phyloP scores from a whole-genome alignment of 2,113 vertebrate genomes.

The Microtus richardsoni region DNA sequence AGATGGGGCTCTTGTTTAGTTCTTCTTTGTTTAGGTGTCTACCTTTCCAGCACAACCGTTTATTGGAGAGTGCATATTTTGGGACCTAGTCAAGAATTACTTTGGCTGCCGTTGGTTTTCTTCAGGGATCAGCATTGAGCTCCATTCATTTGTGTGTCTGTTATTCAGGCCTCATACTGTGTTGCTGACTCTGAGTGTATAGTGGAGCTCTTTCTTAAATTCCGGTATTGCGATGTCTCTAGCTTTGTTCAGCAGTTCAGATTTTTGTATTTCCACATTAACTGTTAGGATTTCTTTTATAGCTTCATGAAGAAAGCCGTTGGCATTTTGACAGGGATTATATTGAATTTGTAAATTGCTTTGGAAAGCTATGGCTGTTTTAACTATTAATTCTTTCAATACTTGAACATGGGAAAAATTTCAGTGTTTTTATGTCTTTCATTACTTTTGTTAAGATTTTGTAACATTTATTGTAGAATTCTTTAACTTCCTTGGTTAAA shows the following conservation, averaged over 20 bases:
- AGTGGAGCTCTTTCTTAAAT: background rate
- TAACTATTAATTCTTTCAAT: background rate
- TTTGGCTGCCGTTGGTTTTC: background rate
- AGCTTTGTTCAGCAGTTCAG: background rate
- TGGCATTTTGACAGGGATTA: background rate
- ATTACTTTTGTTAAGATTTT: background rate
- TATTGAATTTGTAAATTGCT: background rate
- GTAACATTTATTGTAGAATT: background rate
- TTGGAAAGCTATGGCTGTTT: background rate
- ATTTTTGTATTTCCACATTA: background rate
- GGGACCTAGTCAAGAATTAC: background rate
- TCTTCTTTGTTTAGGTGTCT: background rate
- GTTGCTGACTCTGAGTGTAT: background rate
- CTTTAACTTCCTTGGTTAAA: background rate
- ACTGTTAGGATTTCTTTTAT: background rate
- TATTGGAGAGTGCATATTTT: background rate
- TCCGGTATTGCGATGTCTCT: background rate
- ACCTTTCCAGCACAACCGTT: background rate
- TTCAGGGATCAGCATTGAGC: background rate
- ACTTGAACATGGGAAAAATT: background rate
- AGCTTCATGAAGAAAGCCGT: background rate
- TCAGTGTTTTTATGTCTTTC: background rate
- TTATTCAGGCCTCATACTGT: background rate
- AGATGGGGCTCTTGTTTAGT: background rate
- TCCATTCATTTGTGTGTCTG: background rate